Conservation (phyloP, 2,797 vertebrate species). For the Acomys russatus region DNA sequence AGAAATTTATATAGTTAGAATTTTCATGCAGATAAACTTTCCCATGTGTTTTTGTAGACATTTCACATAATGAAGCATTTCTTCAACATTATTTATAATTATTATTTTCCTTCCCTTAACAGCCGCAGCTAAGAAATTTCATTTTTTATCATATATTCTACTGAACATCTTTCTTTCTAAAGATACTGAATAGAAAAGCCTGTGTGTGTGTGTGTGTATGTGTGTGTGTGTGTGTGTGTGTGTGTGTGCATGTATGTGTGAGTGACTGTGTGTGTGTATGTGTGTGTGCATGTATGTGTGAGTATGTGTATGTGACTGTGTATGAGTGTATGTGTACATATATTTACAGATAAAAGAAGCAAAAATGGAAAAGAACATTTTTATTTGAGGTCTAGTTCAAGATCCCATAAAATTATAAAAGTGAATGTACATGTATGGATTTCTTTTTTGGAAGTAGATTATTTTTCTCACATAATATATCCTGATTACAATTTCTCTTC, state of each 20-base stretch:
- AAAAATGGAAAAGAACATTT: background rate
- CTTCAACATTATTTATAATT: conserved; percentile 57
- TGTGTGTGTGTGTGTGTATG: background rate
- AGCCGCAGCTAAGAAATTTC: conserved; percentile 63
- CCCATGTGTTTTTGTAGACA: conserved; percentile 55
- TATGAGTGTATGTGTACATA: background rate
- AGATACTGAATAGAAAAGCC: background rate
- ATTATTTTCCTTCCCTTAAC: conserved; percentile 61
- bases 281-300: background rate
- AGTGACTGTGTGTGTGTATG: background rate
- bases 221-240: background rate
- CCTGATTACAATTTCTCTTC: background rate
- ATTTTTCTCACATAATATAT: background rate
- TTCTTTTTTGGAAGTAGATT: background rate
- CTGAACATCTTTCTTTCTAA: background rate
- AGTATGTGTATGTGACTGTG: background rate
- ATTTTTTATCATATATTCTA: conserved; percentile 40
- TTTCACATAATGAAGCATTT: conserved; percentile 66
- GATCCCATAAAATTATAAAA: background rate
- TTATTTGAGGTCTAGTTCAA: conserved; percentile 32
- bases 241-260: background rate
- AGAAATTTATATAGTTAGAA: conserved; percentile 56
- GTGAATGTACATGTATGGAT: background rate
- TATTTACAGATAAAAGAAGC: background rate
- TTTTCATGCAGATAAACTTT: conserved; percentile 65